Conservation (phyloP, 1,140 invertebrate species). For the Adoxophyes honmai region DNA sequence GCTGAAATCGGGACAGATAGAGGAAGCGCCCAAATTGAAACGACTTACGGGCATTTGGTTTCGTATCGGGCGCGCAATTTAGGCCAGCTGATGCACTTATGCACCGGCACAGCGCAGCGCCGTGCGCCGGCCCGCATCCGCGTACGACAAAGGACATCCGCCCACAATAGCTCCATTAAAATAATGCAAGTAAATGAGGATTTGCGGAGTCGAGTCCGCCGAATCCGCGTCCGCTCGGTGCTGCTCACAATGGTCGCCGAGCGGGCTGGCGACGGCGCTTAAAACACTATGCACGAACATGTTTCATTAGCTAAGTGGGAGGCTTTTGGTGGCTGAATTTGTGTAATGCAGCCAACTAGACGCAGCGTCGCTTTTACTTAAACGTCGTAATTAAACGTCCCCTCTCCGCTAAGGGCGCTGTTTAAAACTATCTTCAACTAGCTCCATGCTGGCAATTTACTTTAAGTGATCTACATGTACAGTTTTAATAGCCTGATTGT, state of each 20-base stretch:
- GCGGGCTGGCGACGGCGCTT: constrained; percentile 54
- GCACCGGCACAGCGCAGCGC: constrained; percentile 65
- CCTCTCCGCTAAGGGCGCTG: constrained; percentile 59
- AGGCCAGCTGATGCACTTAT: constrained; percentile 66
- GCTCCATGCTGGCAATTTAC: constrained; percentile 69
- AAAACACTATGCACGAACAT: constrained; percentile 77
- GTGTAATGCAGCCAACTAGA: constrained; percentile 72
- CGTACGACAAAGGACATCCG: constrained; percentile 72
- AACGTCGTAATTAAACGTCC: constrained; percentile 73
- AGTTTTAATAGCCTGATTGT: not conserved
- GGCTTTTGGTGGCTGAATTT: constrained; percentile 76
- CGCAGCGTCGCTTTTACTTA: constrained; percentile 72
- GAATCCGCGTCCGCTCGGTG: constrained; percentile 49
- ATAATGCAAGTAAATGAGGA: constrained; percentile 78
- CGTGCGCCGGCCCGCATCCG: constrained; percentile 55
- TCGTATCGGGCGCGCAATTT: constrained; percentile 54
- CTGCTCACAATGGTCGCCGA: constrained; percentile 56
- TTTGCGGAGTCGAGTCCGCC: constrained; percentile 65
- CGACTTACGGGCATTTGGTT: constrained; percentile 58
- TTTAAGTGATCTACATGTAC: constrained; percentile 50
- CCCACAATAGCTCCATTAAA: constrained; percentile 76
- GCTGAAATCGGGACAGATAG: constrained; percentile 34
- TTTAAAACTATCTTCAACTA: constrained; percentile 71
- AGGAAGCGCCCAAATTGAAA: constrained; percentile 56
- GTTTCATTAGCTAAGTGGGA: constrained; percentile 79